Percentiles rank a stretch among this genome's conserved stretches.
phyloP scores from a whole-genome alignment of 2,888 invertebrate species.

The Tetramorium bicarinatum region DNA sequence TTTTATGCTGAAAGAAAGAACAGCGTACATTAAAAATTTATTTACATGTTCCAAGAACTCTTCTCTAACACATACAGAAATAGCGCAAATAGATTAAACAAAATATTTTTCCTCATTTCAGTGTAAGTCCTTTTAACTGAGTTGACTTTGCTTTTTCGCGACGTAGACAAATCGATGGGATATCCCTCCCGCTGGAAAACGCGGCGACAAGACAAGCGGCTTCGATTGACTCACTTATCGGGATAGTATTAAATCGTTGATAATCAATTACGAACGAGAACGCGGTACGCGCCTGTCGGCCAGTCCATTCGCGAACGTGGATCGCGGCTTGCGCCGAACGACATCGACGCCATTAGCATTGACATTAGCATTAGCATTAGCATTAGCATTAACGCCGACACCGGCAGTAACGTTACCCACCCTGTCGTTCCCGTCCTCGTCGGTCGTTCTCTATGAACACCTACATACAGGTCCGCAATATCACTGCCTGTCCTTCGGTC shows the following conservation, averaged over 20 bases:
- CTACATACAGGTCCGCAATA: slow-evolving; percentile 64
- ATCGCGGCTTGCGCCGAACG: slow-evolving; percentile 69
- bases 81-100: not conserved
- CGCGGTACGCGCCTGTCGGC: slow-evolving; percentile 71
- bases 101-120: not conserved
- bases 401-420: slow-evolving; percentile 77
- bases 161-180: not conserved
- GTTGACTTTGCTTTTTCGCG: not conserved
- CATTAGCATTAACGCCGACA: slow-evolving; percentile 80
- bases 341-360: slow-evolving; percentile 75
- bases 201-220: slow-evolving; percentile 68
- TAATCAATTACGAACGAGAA: slow-evolving; percentile 78
- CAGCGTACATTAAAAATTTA: not conserved
- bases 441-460: slow-evolving; percentile 57
- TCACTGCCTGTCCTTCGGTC: slow-evolving; percentile 63
- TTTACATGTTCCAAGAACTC: not conserved
- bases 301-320: slow-evolving; percentile 71
- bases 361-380: slow-evolving; percentile 79
- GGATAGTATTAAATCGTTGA: slow-evolving; percentile 79
- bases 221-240: slow-evolving; percentile 77
- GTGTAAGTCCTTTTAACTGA: not conserved
- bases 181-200: not conserved
- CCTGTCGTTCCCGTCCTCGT: slow-evolving; percentile 29
- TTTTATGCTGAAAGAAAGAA: not conserved
- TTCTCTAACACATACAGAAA: not conserved